Evolutionary conservation across 30 jellyfish, hydroid and myxozoan genomes (phyloP).

Genomic region (Mastigias papua): DNA sequence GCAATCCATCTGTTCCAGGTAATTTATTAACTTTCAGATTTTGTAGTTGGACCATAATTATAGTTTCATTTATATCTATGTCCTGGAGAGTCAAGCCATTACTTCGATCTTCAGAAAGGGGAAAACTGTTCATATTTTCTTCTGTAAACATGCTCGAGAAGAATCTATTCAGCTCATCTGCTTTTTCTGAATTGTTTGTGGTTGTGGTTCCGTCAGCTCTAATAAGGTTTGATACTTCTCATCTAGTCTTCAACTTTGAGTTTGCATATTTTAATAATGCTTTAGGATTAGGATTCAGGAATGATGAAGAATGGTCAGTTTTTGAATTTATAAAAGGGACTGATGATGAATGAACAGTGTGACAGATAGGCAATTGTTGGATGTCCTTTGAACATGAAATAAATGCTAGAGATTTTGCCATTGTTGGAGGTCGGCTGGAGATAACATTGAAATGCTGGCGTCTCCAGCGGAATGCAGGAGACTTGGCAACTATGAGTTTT

Average conservation of each 20-base stretch:
- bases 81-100: slow-evolving; percentile 50
- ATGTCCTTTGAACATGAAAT: too few species aligned
- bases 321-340: too few species aligned
- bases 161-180: slow-evolving; percentile 9
- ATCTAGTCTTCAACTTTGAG: slow-evolving; percentile 47
- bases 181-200: too few species aligned
- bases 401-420: too few species aligned
- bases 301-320: too few species aligned
- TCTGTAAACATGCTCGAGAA: slow-evolving; percentile 36
- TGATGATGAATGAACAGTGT: too few species aligned
- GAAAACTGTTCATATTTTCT: slow-evolving; percentile 38
- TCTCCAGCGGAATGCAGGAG: too few species aligned
- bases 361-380: too few species aligned
- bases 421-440: too few species aligned
- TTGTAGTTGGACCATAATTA: slow-evolving; percentile 39
- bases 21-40: background rate
- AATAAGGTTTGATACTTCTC: slow-evolving; percentile 28
- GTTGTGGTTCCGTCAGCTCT: slow-evolving; percentile 50
- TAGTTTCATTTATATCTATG: slow-evolving; percentile 18
- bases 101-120: slow-evolving; percentile 47
- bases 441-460: too few species aligned
- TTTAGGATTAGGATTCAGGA: slow-evolving; percentile 24
- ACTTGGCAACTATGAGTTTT: too few species aligned
- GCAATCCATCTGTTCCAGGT: slow-evolving; percentile 59
- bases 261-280: slow-evolving; percentile 48